phyloP scores from a whole-genome alignment of 2,113 vertebrate genomes.

The Halcyon malimbica region DNA sequence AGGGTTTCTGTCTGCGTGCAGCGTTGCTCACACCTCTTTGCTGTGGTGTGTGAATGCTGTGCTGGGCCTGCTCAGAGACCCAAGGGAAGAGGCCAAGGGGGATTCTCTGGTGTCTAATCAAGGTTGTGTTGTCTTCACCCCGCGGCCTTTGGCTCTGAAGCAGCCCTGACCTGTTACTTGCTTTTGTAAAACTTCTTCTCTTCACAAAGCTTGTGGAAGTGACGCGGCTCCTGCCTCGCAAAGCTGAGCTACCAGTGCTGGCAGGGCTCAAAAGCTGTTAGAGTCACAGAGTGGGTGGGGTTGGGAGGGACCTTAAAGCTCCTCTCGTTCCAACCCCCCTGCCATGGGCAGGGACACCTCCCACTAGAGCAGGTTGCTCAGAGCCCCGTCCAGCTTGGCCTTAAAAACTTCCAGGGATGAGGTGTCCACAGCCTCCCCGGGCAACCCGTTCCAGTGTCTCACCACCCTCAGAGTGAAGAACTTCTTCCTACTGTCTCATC shows the following conservation, averaged over 20 bases:
- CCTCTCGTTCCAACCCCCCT: no score
- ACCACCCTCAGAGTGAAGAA: no score
- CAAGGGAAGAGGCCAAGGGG: accelerated
- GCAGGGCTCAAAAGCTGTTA: neutral
- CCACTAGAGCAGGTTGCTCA: no score
- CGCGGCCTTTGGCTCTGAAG: neutral
- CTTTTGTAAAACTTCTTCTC: neutral
- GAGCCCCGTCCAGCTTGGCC: no score
- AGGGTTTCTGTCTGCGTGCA: neutral
- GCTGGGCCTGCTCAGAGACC: neutral
- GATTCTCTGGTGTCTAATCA: neutral
- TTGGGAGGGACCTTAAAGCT: no score
- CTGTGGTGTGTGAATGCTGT: neutral
- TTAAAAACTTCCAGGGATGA: no score
- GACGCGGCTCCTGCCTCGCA: neutral
- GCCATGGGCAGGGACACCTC: no score
- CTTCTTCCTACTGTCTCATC: no score
- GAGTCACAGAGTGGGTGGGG: no score
- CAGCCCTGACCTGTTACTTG: neutral
- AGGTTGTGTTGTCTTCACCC: neutral
- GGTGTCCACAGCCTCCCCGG: no score
- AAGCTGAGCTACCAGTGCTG: neutral
- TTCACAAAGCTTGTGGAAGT: neutral
- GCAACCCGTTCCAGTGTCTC: no score
- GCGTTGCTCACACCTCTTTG: neutral